Evolutionary conservation across 1,140 invertebrate genomes (phyloP).

Genomic region (Drosophila murphyi): DNA sequence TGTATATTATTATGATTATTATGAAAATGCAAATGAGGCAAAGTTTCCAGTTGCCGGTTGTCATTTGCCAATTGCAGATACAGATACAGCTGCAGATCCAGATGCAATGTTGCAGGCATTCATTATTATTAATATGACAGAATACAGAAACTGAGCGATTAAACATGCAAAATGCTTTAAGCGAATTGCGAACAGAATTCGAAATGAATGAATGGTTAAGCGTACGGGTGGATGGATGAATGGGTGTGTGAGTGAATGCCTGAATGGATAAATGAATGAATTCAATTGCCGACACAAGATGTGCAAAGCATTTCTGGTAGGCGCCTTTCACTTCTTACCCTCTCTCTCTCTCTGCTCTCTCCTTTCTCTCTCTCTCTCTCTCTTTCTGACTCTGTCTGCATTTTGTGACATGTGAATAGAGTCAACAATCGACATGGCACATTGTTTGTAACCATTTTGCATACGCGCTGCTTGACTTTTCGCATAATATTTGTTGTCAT

Average conservation of each 20-base stretch:
- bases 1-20: constrained; percentile 73
- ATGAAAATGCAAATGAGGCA: constrained; percentile 82
- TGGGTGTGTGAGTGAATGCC: background rate
- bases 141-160: constrained; percentile 33
- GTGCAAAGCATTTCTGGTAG: constrained; percentile 8
- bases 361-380: background rate
- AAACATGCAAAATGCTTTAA: constrained; percentile 75
- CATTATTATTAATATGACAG: constrained; percentile 60
- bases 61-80: constrained; percentile 11
- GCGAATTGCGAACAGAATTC: constrained; percentile 53
- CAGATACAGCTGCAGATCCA: constrained; percentile 20
- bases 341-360: background rate
- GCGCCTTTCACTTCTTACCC: background rate
- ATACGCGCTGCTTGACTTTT: constrained; percentile 37
- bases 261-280: constrained; percentile 30
- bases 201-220: constrained; percentile 35
- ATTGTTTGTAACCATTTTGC: constrained; percentile 45
- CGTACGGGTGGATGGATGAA: constrained; percentile 30
- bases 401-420: constrained; percentile 23
- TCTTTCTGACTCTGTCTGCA: background rate
- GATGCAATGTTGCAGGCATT: constrained; percentile 31
- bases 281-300: constrained; percentile 42
- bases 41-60: constrained; percentile 32
- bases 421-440: constrained; percentile 36
- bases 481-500: constrained; percentile 39